Percentiles rank a stretch among this genome's conserved stretches.
These are phyloP conservation scores for Crotophaga sulcirostris DNA, from an alignment of 2,113 vertebrate species.

Conservation along the genomic window DNA sequence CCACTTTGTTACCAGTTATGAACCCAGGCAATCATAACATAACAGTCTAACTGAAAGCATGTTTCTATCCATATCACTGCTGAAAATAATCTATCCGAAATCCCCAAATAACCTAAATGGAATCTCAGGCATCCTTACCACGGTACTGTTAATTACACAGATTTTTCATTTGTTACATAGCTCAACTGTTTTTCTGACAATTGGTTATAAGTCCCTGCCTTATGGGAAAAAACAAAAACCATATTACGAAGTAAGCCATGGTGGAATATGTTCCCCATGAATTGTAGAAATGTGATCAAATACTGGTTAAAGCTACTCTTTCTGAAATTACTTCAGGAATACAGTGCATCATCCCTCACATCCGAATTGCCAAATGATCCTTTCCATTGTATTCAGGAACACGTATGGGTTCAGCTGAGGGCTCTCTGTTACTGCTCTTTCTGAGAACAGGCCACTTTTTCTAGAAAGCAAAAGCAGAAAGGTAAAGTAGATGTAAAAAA, in stretches of 20 bases:
- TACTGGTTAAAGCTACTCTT: background rate
- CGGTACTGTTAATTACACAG: rapidly evolving
- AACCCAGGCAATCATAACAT: background rate
- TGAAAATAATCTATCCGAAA: background rate
- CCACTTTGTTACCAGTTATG: background rate
- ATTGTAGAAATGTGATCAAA: rapidly evolving
- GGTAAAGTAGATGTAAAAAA: background rate
- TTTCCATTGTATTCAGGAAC: background rate
- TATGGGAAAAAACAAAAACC: background rate
- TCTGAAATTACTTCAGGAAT: background rate
- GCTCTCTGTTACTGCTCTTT: background rate
- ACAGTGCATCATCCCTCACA: too few relatives aligned
- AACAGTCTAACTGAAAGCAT: background rate
- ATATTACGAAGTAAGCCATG: background rate
- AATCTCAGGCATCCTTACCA: background rate
- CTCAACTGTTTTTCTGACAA: background rate
- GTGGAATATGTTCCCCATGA: background rate
- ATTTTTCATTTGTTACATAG: background rate
- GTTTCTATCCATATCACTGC: background rate
- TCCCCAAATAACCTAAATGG: background rate
- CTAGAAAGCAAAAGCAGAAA: background rate
- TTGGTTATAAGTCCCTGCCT: background rate
- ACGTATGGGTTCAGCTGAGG: rapidly evolving
- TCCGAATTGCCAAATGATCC: background rate
- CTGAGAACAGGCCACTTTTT: background rate